These are phyloP conservation scores for Mus minutoides DNA, from an alignment of 2,797 vertebrate species.

Conservation along the genomic window DNA sequence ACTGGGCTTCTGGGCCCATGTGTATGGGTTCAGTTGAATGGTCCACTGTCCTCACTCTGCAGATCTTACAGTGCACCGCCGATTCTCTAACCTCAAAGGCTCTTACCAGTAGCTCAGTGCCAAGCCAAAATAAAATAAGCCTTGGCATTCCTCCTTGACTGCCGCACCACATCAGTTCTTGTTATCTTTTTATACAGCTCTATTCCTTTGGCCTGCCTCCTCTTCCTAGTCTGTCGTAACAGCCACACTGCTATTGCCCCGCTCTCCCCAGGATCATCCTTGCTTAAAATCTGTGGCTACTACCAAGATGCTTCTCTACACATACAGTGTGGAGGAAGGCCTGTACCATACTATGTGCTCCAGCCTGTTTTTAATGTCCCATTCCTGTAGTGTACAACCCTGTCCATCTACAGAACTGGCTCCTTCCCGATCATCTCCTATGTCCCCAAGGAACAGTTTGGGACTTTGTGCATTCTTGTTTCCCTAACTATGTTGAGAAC, in stretches of 20 bases:
- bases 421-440: neutral
- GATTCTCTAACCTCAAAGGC: neutral
- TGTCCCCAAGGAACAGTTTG: fast-evolving
- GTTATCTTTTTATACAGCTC: neutral
- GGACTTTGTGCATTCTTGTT: neutral
- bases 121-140: neutral
- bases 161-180: neutral
- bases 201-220: neutral
- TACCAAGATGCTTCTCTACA: neutral
- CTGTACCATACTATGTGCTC: fast-evolving
- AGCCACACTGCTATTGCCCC: neutral
- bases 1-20: neutral
- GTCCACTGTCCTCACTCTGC: neutral
- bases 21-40: neutral
- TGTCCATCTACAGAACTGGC: neutral
- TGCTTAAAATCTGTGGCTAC: neutral
- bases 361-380: neutral
- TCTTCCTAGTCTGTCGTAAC: neutral
- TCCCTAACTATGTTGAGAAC: neutral
- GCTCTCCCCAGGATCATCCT: neutral
- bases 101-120: neutral
- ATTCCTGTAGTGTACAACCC: neutral
- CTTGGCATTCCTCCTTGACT: neutral
- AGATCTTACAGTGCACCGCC: neutral
- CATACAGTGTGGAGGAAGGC: neutral